Percentiles rank a stretch among this genome's conserved stretches.
phyloP scores from a whole-genome alignment of 2,888 invertebrate genomes.

The Emmelina monodactyla region DNA sequence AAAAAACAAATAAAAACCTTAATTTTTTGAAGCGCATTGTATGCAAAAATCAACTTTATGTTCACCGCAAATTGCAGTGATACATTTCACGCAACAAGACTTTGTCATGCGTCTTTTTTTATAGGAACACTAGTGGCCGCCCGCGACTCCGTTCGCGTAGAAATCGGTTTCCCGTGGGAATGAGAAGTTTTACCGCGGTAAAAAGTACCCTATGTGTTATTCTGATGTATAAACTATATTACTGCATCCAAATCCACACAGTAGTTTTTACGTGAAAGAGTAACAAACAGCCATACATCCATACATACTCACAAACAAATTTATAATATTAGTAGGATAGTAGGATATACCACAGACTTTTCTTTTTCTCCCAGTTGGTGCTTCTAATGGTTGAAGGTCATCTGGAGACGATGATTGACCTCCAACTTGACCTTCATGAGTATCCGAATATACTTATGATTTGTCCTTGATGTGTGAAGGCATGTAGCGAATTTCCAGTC shows the following conservation, averaged over 20 bases:
- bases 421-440: background rate
- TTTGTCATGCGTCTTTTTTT: background rate
- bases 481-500: background rate
- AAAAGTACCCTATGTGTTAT: too few relatives aligned
- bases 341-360: background rate
- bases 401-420: background rate
- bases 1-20: conserved; percentile 1
- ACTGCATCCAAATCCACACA: too few relatives aligned
- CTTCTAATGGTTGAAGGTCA: background rate
- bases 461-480: background rate
- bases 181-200: too few relatives aligned
- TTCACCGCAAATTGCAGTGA: background rate
- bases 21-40: background rate
- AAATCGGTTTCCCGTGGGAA: too few relatives aligned
- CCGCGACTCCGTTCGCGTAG: too few relatives aligned
- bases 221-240: too few relatives aligned
- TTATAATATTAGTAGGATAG: too few relatives aligned
- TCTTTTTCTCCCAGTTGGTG: background rate
- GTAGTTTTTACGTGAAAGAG: too few relatives aligned
- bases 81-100: too few relatives aligned
- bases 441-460: background rate
- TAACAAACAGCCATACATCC: too few relatives aligned
- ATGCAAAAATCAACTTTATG: conserved; percentile 1
- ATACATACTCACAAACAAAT: too few relatives aligned
- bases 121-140: too few relatives aligned